Base-by-base conservation (phyloP, 2,888 invertebrate species). In the Chrysotoxum bicinctum region DNA sequence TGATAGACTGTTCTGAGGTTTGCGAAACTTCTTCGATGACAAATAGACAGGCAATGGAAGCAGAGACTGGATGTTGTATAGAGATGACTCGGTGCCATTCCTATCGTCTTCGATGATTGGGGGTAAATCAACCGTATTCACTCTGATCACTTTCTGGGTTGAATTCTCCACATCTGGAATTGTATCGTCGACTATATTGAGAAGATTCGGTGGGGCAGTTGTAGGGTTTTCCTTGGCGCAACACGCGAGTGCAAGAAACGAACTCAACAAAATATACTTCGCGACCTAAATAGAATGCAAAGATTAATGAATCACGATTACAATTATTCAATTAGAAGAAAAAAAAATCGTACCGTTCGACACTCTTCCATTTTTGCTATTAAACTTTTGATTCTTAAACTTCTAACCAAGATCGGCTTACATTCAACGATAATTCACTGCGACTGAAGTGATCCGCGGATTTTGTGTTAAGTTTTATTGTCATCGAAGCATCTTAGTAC, bases 11-110 rank as follows among this genome's bases (percentile, higher is more conserved):
- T 1, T 8, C n/a, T 23, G 73, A 16, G 77, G 75, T 21, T 30
- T 60, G 26, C 52, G 78, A 45, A 87, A 78, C 10, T 78, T 72
- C 6, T 76, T 83, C 0, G 68, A 60, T 35, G 81, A 81, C 14
- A 85, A 68, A 62, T 85, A 85, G 9, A 48, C 19, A 3, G 76
- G 68, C 0, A 81, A 66, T 0, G 89, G 88, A 1, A 88, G 82
- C 30, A 91, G 74, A 0, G 90, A 87, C 72, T 91, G 89, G 37
- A 91, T 89, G 12, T 91, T 90, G 69, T 89, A 90, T 4, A 91
- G 79, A 14, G 89, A 89, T 12, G 91, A 91, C 58, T 91, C 91
- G 1, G 87, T 87, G 21, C 73, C 87, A 21, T 85, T 72, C 48
- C 86, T 83, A 62, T 90, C 89, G 43, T 87, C 78, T 3, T 56